phyloP scores from a whole-genome alignment of 2,113 vertebrate genomes.

The Prinia subflava region DNA sequence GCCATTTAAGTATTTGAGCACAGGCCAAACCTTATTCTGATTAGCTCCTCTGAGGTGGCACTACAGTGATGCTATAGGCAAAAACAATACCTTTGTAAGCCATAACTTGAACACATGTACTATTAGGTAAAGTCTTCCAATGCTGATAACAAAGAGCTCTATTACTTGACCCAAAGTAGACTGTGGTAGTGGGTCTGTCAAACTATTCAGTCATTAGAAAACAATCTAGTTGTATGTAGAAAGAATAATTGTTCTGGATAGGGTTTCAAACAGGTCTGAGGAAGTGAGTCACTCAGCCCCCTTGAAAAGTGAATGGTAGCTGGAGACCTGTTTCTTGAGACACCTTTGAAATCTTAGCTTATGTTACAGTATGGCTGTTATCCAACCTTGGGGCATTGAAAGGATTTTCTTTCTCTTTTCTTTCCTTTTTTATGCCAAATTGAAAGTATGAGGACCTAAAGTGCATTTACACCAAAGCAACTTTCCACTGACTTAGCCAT shows the following conservation, averaged over 20 bases:
- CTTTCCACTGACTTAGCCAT: background rate
- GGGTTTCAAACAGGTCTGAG: conserved; percentile 37
- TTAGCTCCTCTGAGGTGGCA: background rate
- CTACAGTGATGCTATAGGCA: background rate
- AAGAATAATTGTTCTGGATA: background rate
- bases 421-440: background rate
- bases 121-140: background rate
- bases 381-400: background rate
- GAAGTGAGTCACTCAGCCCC: conserved; percentile 31
- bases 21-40: background rate
- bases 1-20: background rate
- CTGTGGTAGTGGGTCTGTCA: background rate
- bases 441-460: background rate
- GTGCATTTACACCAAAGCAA: background rate
- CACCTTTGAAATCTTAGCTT: conserved; percentile 30
- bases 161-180: background rate
- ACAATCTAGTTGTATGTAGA: background rate
- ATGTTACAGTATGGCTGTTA: conserved; percentile 29
- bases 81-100: background rate
- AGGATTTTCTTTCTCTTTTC: conserved; percentile 3
- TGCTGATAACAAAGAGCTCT: background rate
- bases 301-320: conserved; percentile 34
- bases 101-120: background rate
- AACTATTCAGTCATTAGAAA: background rate
- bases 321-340: conserved; percentile 42